phyloP scores from a whole-genome alignment of 2,113 vertebrate genomes.

The Malurus melanocephalus region DNA sequence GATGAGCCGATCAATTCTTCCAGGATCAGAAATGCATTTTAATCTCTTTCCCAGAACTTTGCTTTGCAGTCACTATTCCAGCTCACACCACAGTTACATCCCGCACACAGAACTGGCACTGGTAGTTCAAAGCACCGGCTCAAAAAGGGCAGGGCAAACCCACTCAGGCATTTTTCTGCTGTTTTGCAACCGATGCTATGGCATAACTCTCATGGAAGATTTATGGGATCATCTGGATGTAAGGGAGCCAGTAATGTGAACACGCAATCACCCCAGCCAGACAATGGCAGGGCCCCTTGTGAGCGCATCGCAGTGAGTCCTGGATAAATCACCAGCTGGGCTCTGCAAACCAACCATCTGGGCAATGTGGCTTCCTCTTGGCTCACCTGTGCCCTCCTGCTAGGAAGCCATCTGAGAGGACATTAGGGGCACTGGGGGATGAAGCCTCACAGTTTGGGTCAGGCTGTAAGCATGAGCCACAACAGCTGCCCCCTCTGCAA shows the following conservation, averaged over 20 bases:
- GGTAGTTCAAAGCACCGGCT: slow-evolving; percentile 30
- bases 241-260: slow-evolving; percentile 9
- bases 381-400: slow-evolving; percentile 50
- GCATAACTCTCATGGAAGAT: slow-evolving; percentile 54
- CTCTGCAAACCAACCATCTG: slow-evolving; percentile 70
- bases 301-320: slow-evolving; percentile 27
- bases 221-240: slow-evolving; percentile 68
- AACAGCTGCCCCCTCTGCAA: slow-evolving; percentile 31
- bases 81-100: slow-evolving; percentile 19
- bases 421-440: slow-evolving; percentile 40
- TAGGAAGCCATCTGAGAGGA: slow-evolving; percentile 64
- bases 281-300: neutral
- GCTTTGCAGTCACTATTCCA: slow-evolving; percentile 57
- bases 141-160: slow-evolving; percentile 26
- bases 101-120: slow-evolving; percentile 14
- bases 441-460: slow-evolving; percentile 27
- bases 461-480: slow-evolving; percentile 48
- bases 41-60: slow-evolving; percentile 46
- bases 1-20: slow-evolving; percentile 56
- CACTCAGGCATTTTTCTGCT: slow-evolving; percentile 24
- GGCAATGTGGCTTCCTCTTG: slow-evolving; percentile 48
- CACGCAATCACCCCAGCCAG: slow-evolving; percentile 1
- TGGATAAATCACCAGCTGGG: slow-evolving; percentile 61
- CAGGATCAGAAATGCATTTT: slow-evolving; percentile 50
- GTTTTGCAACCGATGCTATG: slow-evolving; percentile 17